Conservation (phyloP, 2,888 invertebrate species). For the Melanotus villosus region DNA sequence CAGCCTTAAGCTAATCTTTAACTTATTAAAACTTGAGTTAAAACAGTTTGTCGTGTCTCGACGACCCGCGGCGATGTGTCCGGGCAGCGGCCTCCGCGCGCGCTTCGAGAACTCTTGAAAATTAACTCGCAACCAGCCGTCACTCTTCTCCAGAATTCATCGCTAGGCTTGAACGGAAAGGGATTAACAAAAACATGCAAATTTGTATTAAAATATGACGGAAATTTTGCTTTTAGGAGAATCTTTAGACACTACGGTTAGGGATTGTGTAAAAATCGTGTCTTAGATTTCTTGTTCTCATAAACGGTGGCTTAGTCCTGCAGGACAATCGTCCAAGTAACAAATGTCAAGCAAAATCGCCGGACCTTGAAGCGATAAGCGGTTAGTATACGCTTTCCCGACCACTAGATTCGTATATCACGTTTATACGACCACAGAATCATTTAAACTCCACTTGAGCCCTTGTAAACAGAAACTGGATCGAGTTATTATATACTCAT, state of each 20-base stretch:
- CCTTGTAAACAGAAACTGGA: constrained; percentile 6
- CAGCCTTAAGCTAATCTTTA: constrained; percentile 66
- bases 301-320: neutral
- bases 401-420: constrained; percentile 24
- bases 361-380: constrained; percentile 32
- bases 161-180: constrained; percentile 47
- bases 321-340: constrained; percentile 8
- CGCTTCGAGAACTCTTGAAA: constrained; percentile 64
- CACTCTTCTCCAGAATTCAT: constrained; percentile 55
- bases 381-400: constrained; percentile 17
- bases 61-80: constrained; percentile 59
- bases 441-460: constrained; percentile 25
- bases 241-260: constrained; percentile 19
- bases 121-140: constrained; percentile 65
- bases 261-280: neutral
- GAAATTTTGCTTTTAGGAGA: constrained; percentile 58
- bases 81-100: constrained; percentile 60
- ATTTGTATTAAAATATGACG: constrained; percentile 66
- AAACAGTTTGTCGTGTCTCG: constrained; percentile 66
- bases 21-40: constrained; percentile 68
- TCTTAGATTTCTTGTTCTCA: neutral
- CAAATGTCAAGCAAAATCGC: constrained; percentile 26
- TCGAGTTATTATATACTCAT: constrained; percentile 8
- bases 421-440: constrained; percentile 18
- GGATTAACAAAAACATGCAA: constrained; percentile 69